Evolutionary conservation across 2,888 invertebrate species (phyloP), one percentile per base, ranked within the genome.

Genomic region (Drosophila greeni): DNA sequence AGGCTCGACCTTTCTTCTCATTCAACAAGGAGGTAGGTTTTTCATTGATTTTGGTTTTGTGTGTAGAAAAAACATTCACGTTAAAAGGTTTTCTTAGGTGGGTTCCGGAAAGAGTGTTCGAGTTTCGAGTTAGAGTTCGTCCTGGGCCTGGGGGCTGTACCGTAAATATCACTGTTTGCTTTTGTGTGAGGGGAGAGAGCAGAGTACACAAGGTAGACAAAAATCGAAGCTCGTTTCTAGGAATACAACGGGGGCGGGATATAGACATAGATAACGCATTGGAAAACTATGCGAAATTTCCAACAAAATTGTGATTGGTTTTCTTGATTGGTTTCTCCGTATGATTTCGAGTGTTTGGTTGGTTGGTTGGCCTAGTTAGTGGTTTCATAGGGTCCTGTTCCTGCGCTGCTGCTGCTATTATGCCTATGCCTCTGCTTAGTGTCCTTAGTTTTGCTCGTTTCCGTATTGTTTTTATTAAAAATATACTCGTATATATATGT

Each of bases 81-180:
- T 73, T 79, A 73, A 77, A 78, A 81, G 83, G 84, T 73, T 73
- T 73, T 75, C 45, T 49, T 85, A 84, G 81, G 81, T 81, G 81
- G 81, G 81, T 83, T 57, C 75, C 80, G 72, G 62, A 68, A 84
- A 69, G 49, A 36, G 70, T 82, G 75, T 59, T 69, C 37, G 72
- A 74, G 62, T 31, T 47, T 45, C 14, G 45, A 45, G 45, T 45
- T 42, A n/a, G 42, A 42, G 77, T 65, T 47, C 54, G 51, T 64
- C 59, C 34, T 65, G 45, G 45, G 45, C 29, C 45, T 29, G 45
- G 52, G 58, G 65, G 51, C 64, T 70, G 48, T 73, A 78, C 84
- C 80, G 52, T 84, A 83, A 84, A 81, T 81, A 81, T 81, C 81
- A 81, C 81, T 83, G 77, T 75, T 83, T 73, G 70, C 83, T 84